Evolutionary conservation across 2,888 invertebrate species (phyloP).

Genomic region (Phyto melanocephala): DNA sequence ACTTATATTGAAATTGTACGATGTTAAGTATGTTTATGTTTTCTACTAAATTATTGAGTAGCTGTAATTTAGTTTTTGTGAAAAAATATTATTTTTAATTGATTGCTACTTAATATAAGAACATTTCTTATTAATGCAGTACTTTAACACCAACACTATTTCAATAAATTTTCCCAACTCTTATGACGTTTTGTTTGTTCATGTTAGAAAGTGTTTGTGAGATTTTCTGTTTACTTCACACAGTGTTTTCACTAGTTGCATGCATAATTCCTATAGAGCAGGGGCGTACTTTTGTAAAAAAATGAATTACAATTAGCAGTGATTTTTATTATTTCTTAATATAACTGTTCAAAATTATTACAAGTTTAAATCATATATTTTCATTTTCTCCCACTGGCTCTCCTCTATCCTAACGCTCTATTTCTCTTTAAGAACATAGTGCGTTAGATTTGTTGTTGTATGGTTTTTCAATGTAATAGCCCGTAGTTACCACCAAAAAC

Average conservation of each 20-base stretch:
- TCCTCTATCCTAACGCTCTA: neutral
- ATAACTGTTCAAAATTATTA: neutral
- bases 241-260: neutral
- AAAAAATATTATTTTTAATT: neutral
- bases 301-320: neutral
- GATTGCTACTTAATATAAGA: neutral
- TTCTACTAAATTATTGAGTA: neutral
- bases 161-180: neutral
- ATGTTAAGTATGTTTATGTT: neutral
- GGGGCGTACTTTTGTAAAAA: neutral
- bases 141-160: slow-evolving; percentile 9
- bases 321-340: neutral
- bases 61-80: neutral
- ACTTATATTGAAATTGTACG: neutral
- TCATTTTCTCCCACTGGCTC: neutral
- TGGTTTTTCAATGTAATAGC: neutral
- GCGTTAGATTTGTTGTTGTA: too few species aligned
- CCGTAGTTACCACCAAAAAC: slow-evolving; percentile 4
- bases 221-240: neutral
- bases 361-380: neutral
- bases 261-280: neutral
- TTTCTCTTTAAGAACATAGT: too few species aligned
- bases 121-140: neutral
- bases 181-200: neutral
- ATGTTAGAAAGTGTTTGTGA: neutral